Base-by-base conservation (phyloP, 2,888 invertebrate species). In the Cenopis cana region DNA sequence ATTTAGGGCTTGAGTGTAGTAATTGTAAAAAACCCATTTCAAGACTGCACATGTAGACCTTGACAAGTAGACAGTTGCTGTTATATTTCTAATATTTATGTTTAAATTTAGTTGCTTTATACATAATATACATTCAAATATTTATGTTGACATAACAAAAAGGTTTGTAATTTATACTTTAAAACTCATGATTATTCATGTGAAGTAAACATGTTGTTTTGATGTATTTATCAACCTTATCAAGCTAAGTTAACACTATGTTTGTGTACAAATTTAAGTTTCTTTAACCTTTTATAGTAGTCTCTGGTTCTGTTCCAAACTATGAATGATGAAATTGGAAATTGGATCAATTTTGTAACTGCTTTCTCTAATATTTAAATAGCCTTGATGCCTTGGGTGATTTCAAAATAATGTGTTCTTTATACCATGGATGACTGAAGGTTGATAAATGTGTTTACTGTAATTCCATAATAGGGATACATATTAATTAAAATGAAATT, bases 241-340 rank as follows among this genome's bases (percentile, higher is more conserved):
- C 61, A 33, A 29, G 9, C 29, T 6, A 33, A 14, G 9, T 50
- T 6, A 33, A 14, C 18, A 50, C 36, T 67, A 12, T 52, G 36
- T 36, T 41, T 61, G n/a, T 56, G 12, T 62, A 24, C 20, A n/a
- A 61, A 55, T 18, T 46, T n/a, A 18, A 46, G 68, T 46, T 41
- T 60, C 3, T 55, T 61, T 33, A 68, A 61, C 55, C 46, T 61
- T n/a, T 41, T 17, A 54, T 36, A 12, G 4, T 24, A 24, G 24
- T 24, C 33, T 33, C 5, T 33, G 33, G 33, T 33, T 33, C 4
- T n/a, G n/a, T n/a, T n/a, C n/a, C 29, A 29, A 29, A 29, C 29
- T 29, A 29, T 29, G 2, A 41, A 12, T 41, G 38, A 12, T 41
- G 12, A 41, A 41, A 14, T 14, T 41, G 11, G 3, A 41, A 12